phyloP scores from a whole-genome alignment of 2,113 vertebrate genomes.

The Seriola quinqueradiata region DNA sequence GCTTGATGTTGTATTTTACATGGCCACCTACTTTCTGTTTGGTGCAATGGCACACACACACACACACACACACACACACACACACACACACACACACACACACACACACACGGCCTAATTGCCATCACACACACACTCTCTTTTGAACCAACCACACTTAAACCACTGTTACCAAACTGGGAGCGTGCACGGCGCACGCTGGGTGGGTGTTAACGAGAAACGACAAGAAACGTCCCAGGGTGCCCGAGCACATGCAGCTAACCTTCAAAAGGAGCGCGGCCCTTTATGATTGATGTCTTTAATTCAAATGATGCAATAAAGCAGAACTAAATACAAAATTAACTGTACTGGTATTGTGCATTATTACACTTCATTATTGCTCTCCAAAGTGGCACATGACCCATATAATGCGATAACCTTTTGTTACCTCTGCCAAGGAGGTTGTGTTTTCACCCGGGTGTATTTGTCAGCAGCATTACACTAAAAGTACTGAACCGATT shows the following conservation, averaged over 20 bases:
- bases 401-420: constrained; percentile 50
- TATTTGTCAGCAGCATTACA: no score
- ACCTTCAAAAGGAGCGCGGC: constrained; percentile 41
- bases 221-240: constrained; percentile 40
- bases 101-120: no score
- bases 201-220: constrained; percentile 26
- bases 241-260: constrained; percentile 15
- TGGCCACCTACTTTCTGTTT: neutral
- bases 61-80: neutral
- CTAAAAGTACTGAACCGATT: no score
- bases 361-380: constrained; percentile 67
- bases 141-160: neutral
- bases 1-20: neutral
- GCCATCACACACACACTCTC: neutral
- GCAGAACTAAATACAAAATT: constrained; percentile 81
- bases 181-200: neutral
- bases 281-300: constrained; percentile 78
- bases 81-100: no score
- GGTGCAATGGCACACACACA: no score
- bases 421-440: neutral
- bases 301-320: constrained; percentile 78
- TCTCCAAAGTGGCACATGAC: constrained; percentile 42
- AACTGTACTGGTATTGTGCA: constrained; percentile 52
- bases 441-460: no score
- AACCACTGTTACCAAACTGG: neutral